Conservation (phyloP, 2,888 invertebrate genomes). For the Macrophya alboannulata region DNA sequence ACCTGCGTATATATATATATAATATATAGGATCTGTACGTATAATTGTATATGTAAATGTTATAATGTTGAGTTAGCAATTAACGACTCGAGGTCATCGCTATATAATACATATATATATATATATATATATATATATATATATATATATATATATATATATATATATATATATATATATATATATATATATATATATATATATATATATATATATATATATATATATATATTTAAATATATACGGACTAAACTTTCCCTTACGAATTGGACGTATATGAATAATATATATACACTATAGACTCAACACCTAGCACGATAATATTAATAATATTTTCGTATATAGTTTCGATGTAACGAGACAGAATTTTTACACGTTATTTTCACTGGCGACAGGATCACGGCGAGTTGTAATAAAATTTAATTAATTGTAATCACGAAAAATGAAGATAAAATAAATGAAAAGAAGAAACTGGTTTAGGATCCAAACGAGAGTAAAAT, state of each 20-base stretch:
- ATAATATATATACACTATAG: not conserved
- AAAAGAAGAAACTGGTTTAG: too few species aligned
- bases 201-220: not conserved
- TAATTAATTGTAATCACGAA: too few species aligned
- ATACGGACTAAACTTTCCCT: constrained; percentile 12
- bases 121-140: not conserved
- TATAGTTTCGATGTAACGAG: not conserved
- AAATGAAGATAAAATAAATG: too few species aligned
- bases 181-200: too few species aligned
- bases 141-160: not conserved
- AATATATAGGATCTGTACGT: not conserved
- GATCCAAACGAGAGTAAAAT: too few species aligned
- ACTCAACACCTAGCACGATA: not conserved
- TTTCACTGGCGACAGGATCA: too few species aligned
- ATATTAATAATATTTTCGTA: not conserved
- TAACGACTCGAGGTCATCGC: constrained; percentile 36
- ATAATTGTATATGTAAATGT: constrained; percentile 17
- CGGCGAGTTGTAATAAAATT: too few species aligned
- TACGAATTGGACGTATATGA: not conserved
- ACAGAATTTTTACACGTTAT: too few species aligned
- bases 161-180: not conserved
- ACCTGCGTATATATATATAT: not conserved
- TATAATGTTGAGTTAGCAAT: constrained; percentile 45
- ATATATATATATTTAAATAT: not conserved
- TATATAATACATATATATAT: too few species aligned